These are phyloP conservation scores for Andrena minutula DNA, from an alignment of 2,888 invertebrate genomes.

Conservation along the genomic window DNA sequence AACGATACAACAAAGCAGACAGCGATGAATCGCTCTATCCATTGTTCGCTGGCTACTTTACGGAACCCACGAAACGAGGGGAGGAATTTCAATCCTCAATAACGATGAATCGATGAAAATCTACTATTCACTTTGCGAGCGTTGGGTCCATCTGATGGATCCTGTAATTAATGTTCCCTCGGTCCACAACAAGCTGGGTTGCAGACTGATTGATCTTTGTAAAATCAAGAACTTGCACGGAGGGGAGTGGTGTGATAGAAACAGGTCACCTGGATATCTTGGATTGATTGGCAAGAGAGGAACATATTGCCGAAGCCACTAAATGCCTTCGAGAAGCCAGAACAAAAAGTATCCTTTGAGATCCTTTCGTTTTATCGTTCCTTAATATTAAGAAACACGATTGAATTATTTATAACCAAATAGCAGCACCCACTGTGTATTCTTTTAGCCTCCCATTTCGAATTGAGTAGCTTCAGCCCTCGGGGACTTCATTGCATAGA, in stretches of 20 bases:
- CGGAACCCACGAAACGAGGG: neutral
- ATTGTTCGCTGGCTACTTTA: neutral
- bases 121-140: neutral
- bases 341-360: neutral
- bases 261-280: constrained; percentile 1
- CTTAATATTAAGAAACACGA: too few relatives aligned
- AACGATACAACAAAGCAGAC: constrained; percentile 19
- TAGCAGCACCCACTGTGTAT: too few relatives aligned
- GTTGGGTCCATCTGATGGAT: neutral
- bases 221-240: neutral
- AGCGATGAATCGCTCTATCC: constrained; percentile 21
- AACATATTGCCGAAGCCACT: neutral
- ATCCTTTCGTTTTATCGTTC: neutral
- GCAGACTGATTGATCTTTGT: neutral
- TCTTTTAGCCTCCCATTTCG: too few relatives aligned
- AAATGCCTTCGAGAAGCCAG: neutral
- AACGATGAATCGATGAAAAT: constrained; percentile 15
- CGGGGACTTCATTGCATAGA: too few relatives aligned
- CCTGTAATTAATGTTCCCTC: constrained; percentile 3
- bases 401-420: too few relatives aligned
- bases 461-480: too few relatives aligned
- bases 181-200: too few relatives aligned
- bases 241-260: neutral
- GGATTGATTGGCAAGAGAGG: neutral
- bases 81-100: neutral